Evolutionary conservation across 2,888 invertebrate genomes (phyloP).

Genomic region (Cheiracanthium punctorium): DNA sequence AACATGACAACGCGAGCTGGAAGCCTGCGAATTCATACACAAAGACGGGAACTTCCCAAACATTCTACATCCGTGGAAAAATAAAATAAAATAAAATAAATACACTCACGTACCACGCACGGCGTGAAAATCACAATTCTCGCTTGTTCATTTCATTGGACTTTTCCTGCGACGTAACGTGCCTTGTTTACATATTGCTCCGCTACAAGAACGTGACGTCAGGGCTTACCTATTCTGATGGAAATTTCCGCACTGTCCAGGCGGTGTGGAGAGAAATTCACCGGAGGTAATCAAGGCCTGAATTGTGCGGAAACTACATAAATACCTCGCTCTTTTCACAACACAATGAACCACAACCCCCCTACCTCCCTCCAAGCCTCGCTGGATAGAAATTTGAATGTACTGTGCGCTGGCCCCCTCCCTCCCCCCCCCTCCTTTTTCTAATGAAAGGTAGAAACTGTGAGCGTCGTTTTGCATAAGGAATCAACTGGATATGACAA

Average conservation of each 20-base stretch:
- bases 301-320: slow-evolving; percentile 69
- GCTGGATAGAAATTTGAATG: slow-evolving; percentile 49
- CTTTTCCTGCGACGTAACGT: slow-evolving; percentile 37
- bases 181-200: slow-evolving; percentile 65
- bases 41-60: too few relatives aligned
- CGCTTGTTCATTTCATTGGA: slow-evolving; percentile 51
- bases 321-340: slow-evolving; percentile 62
- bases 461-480: slow-evolving; percentile 45
- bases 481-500: slow-evolving; percentile 60
- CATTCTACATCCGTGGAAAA: too few relatives aligned
- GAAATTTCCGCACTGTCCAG: slow-evolving; percentile 49
- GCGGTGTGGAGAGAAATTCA: slow-evolving; percentile 23
- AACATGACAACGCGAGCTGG: too few relatives aligned
- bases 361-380: not conserved
- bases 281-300: slow-evolving; percentile 63
- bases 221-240: slow-evolving; percentile 67
- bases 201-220: slow-evolving; percentile 42
- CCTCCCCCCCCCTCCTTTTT: not conserved
- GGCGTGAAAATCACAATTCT: not conserved
- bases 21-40: too few relatives aligned
- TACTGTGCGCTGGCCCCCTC: slow-evolving; percentile 17
- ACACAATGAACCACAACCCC: slow-evolving; percentile 38
- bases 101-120: slow-evolving; percentile 52
- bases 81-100: slow-evolving; percentile 17
- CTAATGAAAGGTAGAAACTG: slow-evolving; percentile 67